A percentile compares a stretch with the other conserved stretches of the same genome.
These are phyloP conservation scores for Acrocera orbiculus DNA, from an alignment of 2,888 invertebrate species.

Conservation along the genomic window DNA sequence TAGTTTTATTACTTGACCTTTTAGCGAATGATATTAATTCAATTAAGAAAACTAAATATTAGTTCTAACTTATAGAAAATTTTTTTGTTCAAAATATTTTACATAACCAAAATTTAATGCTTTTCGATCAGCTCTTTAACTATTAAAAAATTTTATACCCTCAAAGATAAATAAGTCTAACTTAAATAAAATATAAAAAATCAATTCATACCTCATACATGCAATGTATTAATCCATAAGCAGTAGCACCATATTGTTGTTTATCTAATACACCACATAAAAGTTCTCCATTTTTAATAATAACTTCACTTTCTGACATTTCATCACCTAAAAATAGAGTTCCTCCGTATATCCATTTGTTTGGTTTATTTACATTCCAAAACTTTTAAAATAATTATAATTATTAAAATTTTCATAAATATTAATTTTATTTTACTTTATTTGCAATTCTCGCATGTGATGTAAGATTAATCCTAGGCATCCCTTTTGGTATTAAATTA, in stretches of 20 bases:
- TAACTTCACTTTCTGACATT: slow-evolving; percentile 84
- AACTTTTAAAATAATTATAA: slow-evolving; percentile 31
- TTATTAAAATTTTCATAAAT: neutral
- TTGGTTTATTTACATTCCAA: slow-evolving; percentile 40
- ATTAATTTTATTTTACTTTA: slow-evolving; percentile 22
- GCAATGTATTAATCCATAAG: slow-evolving; percentile 86
- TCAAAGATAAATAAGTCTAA: too few relatives aligned
- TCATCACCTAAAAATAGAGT: slow-evolving; percentile 37
- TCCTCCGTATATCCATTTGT: slow-evolving; percentile 49
- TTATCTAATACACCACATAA: slow-evolving; percentile 81
- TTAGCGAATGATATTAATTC: too few relatives aligned
- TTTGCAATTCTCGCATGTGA: slow-evolving; percentile 51
- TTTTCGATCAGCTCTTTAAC: too few relatives aligned
- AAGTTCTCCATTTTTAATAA: slow-evolving; percentile 76
- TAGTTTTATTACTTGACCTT: too few relatives aligned
- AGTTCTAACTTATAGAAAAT: too few relatives aligned
- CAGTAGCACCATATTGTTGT: slow-evolving; percentile 88
- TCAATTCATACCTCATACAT: slow-evolving; percentile 53
- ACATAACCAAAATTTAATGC: too few relatives aligned
- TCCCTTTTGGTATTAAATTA: slow-evolving; percentile 63
- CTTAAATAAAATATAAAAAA: too few relatives aligned
- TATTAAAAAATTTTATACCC: too few relatives aligned
- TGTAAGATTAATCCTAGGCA: slow-evolving; percentile 45
- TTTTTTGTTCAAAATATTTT: too few relatives aligned
- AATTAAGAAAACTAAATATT: too few relatives aligned